Evolutionary conservation across 2,797 vertebrate genomes (phyloP).

Genomic region (Melanotaenia nigrans): DNA sequence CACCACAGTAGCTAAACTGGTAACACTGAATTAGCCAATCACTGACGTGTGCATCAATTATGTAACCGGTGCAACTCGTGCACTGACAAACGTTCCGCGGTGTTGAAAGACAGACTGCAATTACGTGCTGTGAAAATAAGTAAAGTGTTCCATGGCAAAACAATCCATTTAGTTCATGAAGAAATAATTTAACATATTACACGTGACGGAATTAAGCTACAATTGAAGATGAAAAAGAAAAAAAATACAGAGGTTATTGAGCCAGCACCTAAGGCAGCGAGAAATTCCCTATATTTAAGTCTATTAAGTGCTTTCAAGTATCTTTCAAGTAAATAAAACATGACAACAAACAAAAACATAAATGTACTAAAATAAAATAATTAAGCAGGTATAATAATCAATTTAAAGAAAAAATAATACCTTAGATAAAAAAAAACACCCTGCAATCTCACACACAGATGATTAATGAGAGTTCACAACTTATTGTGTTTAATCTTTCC

Average conservation of each 20-base stretch:
- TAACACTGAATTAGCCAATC: too few relatives aligned
- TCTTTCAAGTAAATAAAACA: constrained; percentile 2
- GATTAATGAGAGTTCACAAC: not conserved
- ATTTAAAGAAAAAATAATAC: too few relatives aligned
- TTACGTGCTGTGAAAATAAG: too few relatives aligned
- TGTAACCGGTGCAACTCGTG: too few relatives aligned
- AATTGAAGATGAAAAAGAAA: not conserved
- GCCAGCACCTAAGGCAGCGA: not conserved
- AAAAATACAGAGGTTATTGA: not conserved
- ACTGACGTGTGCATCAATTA: too few relatives aligned
- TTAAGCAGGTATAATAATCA: not conserved
- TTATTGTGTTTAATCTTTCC: not conserved
- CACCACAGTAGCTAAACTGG: too few relatives aligned
- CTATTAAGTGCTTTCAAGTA: not conserved
- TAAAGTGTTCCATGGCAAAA: not conserved
- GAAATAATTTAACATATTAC: constrained; percentile 18
- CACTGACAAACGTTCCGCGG: too few relatives aligned
- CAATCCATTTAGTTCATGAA: not conserved
- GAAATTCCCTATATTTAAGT: not conserved
- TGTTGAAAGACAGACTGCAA: too few relatives aligned
- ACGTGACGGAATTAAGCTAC: too few relatives aligned
- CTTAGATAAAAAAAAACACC: too few relatives aligned
- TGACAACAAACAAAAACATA: not conserved
- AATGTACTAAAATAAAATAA: too few relatives aligned
- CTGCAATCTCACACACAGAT: not conserved